phyloP scores from a whole-genome alignment of 2,797 vertebrate species.

The Lycodopsis pacificus region DNA sequence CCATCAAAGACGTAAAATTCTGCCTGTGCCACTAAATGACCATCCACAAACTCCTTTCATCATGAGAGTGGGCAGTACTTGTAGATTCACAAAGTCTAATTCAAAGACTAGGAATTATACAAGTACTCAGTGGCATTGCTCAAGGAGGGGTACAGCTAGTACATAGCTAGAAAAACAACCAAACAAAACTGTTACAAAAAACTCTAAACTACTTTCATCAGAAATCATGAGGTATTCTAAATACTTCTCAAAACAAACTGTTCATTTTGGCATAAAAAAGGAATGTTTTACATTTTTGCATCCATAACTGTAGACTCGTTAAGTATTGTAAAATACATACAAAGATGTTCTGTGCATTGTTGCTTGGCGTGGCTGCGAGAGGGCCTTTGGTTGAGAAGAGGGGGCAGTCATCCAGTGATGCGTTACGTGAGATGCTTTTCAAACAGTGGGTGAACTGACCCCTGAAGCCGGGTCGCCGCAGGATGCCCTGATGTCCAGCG shows the following conservation, averaged over 20 bases:
- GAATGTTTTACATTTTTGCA: neutral
- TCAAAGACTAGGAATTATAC: slow-evolving; percentile 17
- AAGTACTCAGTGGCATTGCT: neutral
- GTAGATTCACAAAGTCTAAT: slow-evolving; percentile 22
- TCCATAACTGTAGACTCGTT: neutral
- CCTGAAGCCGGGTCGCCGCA: slow-evolving; percentile 79
- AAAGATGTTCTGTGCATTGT: slow-evolving; percentile 16
- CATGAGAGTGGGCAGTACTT: slow-evolving; percentile 11
- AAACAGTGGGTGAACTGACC: slow-evolving; percentile 82
- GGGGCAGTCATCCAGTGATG: slow-evolving; percentile 68
- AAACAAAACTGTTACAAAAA: neutral
- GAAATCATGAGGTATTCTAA: neutral
- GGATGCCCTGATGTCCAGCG: slow-evolving; percentile 76
- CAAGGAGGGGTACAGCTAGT: neutral
- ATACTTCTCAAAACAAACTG: neutral
- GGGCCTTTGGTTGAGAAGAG: slow-evolving; percentile 45
- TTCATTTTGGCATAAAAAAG: neutral
- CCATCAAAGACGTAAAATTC: slow-evolving; percentile 41
- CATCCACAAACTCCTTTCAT: slow-evolving; percentile 50
- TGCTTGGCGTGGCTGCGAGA: slow-evolving; percentile 46
- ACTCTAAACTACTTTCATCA: neutral
- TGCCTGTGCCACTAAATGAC: slow-evolving; percentile 37
- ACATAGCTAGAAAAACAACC: neutral
- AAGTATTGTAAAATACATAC: slow-evolving; percentile 9
- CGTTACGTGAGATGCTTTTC: slow-evolving; percentile 79